A percentile compares a stretch with the other conserved stretches of the same genome.
These are phyloP conservation scores for Peromyscus polionotus DNA, from an alignment of 2,113 vertebrate genomes.

Conservation along the genomic window DNA sequence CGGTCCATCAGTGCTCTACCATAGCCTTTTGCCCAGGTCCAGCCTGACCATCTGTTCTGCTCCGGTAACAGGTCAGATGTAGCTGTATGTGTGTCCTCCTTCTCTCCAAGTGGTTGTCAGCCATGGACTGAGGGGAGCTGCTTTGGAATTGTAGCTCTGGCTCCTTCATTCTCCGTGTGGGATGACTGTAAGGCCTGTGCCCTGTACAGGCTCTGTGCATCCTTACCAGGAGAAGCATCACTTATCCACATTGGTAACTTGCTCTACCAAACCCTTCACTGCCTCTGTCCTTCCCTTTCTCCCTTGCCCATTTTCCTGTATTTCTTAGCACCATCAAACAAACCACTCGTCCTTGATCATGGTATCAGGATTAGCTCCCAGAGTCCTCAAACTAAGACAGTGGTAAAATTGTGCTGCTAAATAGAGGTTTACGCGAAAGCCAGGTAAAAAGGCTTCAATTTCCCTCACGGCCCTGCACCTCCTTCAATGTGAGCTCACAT, in stretches of 20 bases:
- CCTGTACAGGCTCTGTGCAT: background rate
- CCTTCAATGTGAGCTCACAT: background rate
- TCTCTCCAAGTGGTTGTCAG: background rate
- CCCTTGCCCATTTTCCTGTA: no score
- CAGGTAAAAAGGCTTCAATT: background rate
- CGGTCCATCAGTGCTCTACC: background rate
- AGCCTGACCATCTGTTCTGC: background rate
- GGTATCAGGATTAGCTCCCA: background rate
- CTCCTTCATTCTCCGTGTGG: background rate
- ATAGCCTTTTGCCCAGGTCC: rapidly evolving
- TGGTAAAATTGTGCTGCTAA: background rate
- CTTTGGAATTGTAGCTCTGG: background rate
- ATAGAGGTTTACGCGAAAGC: background rate
- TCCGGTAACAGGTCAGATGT: background rate
- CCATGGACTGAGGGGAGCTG: background rate
- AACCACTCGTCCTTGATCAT: background rate
- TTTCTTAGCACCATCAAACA: background rate
- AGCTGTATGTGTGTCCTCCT: background rate
- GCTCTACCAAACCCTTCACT: background rate
- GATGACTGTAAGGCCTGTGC: background rate
- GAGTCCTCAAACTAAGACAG: background rate
- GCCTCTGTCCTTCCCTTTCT: background rate
- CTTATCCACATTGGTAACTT: background rate
- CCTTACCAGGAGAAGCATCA: background rate
- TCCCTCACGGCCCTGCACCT: background rate